Evolutionary conservation across 1,140 invertebrate genomes (phyloP).

Genomic region (Eulimnadia texana): DNA sequence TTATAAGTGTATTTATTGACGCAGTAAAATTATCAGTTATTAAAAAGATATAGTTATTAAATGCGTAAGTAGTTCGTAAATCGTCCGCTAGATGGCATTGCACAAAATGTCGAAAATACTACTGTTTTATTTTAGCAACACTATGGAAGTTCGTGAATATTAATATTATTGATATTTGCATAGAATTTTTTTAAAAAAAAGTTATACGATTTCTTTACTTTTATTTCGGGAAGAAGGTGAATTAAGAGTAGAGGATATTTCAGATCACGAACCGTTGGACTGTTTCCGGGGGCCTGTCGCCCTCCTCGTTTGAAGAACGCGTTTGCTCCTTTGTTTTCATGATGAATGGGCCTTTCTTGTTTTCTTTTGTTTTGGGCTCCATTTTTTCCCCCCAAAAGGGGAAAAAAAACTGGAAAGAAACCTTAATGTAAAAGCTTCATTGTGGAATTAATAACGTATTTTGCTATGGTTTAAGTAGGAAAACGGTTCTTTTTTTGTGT

Average conservation of each 20-base stretch:
- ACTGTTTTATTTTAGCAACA: too few species aligned
- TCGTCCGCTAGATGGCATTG: background rate
- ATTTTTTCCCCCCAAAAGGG: too few species aligned
- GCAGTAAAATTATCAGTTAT: background rate
- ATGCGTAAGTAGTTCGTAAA: background rate
- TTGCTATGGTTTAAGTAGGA: too few species aligned
- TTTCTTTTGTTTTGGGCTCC: too few species aligned
- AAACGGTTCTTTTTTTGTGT: too few species aligned
- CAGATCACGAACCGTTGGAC: background rate
- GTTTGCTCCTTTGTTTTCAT: background rate
- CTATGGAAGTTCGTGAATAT: background rate
- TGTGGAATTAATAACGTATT: too few species aligned
- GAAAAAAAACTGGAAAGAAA: too few species aligned
- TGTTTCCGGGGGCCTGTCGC: background rate
- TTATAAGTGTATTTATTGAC: too few species aligned
- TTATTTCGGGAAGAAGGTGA: background rate
- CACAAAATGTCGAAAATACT: too few species aligned
- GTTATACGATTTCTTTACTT: background rate
- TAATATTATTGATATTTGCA: too few species aligned
- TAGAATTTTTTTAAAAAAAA: background rate
- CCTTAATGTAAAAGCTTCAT: too few species aligned
- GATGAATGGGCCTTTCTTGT: too few species aligned
- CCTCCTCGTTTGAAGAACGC: background rate
- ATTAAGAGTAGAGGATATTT: background rate
- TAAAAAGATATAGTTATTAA: background rate